Percentiles rank a stretch among this genome's conserved stretches.
These are phyloP conservation scores for Didymodactylos carnosus DNA, from an alignment of 2,888 invertebrate genomes.

Conservation along the genomic window DNA sequence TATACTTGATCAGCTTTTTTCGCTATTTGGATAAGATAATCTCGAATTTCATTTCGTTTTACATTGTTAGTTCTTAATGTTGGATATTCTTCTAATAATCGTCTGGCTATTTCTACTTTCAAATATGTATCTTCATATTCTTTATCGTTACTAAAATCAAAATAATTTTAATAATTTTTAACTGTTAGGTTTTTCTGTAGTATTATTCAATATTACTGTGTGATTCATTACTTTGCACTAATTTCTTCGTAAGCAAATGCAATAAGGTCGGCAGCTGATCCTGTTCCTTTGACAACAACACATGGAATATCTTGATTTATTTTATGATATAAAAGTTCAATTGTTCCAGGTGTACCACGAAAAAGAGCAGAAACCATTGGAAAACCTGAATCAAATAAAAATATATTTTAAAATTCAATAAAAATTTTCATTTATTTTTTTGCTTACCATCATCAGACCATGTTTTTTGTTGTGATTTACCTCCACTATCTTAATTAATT, in stretches of 20 bases:
- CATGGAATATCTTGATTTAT: constrained; percentile 31
- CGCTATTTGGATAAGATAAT: constrained; percentile 31
- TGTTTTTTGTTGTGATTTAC: too few species aligned
- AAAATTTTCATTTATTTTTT: too few species aligned
- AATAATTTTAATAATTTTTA: not conserved
- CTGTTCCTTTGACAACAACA: constrained; percentile 31
- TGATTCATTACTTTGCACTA: constrained; percentile 18
- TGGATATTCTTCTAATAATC: constrained; percentile 25
- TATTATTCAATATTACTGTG: not conserved
- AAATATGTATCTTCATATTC: constrained; percentile 29
- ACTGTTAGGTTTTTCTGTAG: not conserved
- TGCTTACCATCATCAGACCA: too few species aligned
- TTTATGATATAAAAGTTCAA: constrained; percentile 27
- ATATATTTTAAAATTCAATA: too few species aligned
- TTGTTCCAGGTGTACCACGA: constrained; percentile 29
- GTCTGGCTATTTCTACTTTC: constrained; percentile 30
- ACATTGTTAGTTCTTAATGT: constrained; percentile 27
- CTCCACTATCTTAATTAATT: too few species aligned
- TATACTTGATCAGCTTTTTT: constrained; percentile 25
- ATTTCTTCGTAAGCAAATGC: constrained; percentile 30
- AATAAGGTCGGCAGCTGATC: constrained; percentile 30
- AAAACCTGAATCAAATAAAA: too few species aligned
- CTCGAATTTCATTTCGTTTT: constrained; percentile 27
- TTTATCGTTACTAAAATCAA: constrained; percentile 20
- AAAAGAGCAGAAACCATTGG: constrained; percentile 33